Evolutionary conservation across 2,888 invertebrate species (phyloP).

Genomic region (Chloroclystis v-ata): DNA sequence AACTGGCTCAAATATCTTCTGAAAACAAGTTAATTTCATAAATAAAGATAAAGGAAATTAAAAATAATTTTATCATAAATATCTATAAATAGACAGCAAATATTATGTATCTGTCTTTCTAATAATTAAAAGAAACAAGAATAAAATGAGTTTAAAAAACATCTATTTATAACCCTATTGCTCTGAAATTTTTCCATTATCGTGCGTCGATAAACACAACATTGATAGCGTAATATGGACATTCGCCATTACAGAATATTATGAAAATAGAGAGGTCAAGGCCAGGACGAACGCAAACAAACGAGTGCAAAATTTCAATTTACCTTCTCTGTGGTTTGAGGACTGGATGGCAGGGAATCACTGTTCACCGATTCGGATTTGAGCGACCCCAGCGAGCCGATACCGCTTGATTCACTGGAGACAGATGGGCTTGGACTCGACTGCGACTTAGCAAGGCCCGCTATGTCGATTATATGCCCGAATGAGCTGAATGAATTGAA

Average conservation of each 20-base stretch:
- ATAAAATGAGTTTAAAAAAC: neutral
- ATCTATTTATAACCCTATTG: neutral
- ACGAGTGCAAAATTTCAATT: conserved; percentile 48
- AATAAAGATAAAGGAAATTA: neutral
- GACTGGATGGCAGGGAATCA: conserved; percentile 73
- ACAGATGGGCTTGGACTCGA: conserved; percentile 77
- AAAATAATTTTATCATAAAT: neutral
- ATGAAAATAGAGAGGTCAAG: conserved; percentile 79
- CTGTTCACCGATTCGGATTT: conserved; percentile 71
- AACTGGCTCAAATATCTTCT: conserved; percentile 69
- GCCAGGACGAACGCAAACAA: conserved; percentile 75
- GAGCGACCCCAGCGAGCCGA: conserved; percentile 77
- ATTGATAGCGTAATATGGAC: conserved; percentile 65
- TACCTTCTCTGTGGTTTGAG: conserved; percentile 76
- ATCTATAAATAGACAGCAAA: neutral
- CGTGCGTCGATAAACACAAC: conserved; percentile 58
- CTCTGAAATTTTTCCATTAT: conserved; percentile 53
- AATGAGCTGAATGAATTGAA: conserved; percentile 71
- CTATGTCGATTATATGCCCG: conserved; percentile 73
- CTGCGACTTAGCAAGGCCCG: conserved; percentile 69
- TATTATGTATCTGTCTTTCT: neutral
- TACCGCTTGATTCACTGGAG: conserved; percentile 80
- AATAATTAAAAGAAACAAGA: conserved; percentile 4
- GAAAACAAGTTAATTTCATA: conserved; percentile 33
- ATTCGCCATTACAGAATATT: conserved; percentile 77